Conservation (phyloP, 2,113 vertebrate species). For the Menura novaehollandiae region DNA sequence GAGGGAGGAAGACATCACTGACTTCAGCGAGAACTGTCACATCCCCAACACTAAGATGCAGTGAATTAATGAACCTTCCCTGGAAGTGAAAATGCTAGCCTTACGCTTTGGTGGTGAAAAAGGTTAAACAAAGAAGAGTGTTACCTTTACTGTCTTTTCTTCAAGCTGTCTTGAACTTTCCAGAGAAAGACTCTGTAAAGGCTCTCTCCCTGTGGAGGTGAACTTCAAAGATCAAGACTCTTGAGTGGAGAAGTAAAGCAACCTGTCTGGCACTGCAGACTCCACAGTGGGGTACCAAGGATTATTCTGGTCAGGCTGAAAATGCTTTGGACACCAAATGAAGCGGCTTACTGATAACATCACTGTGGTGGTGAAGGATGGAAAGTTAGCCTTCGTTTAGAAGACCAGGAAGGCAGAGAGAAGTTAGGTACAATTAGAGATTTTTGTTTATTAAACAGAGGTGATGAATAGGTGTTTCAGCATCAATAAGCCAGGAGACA, state of each 20-base stretch:
- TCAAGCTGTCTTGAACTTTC: background rate
- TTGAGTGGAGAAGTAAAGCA: background rate
- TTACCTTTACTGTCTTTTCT: background rate
- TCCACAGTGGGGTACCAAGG: background rate
- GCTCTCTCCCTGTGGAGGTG: background rate
- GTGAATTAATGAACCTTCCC: background rate
- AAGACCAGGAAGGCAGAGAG: background rate
- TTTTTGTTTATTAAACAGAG: background rate
- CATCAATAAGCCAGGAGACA: background rate
- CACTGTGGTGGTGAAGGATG: background rate
- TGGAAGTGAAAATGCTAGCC: background rate
- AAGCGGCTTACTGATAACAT: background rate
- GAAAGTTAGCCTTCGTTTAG: background rate
- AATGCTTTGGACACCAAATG: background rate
- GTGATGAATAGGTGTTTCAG: background rate
- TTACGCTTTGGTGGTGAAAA: background rate
- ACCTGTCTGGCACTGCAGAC: background rate
- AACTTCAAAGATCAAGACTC: background rate
- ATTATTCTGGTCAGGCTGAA: background rate
- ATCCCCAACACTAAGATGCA: background rate
- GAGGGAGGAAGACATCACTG: background rate
- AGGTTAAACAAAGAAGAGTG: background rate
- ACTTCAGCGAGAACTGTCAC: background rate
- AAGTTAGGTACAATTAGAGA: background rate
- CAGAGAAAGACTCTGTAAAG: background rate